Percentiles rank a stretch among this genome's conserved stretches.
These are phyloP conservation scores for Conus ventricosus DNA, from an alignment of 1,140 invertebrate genomes.

Conservation along the genomic window DNA sequence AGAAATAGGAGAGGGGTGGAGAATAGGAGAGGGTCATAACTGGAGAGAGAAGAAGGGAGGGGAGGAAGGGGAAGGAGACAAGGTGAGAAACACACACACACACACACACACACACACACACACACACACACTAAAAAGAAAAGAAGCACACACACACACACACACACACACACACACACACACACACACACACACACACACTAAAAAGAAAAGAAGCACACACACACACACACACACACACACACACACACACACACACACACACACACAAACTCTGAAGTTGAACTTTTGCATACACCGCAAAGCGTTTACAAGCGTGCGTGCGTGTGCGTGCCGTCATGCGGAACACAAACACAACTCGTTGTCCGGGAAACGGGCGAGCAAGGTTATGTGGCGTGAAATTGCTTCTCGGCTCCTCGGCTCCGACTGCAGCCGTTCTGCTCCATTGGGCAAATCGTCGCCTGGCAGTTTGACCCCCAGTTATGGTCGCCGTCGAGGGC, in stretches of 20 bases:
- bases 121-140: neutral
- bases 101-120: too few relatives aligned
- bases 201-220: neutral
- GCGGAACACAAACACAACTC: constrained; percentile 7
- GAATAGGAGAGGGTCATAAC: too few relatives aligned
- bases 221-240: neutral
- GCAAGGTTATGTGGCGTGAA: constrained; percentile 17
- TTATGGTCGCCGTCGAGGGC: neutral
- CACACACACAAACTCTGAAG: neutral
- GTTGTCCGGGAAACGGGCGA: neutral
- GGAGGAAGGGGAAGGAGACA: too few relatives aligned
- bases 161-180: neutral
- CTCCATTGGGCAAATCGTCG: constrained; percentile 18
- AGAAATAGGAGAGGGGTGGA: too few relatives aligned
- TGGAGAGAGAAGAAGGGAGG: too few relatives aligned
- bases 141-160: neutral
- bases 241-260: neutral
- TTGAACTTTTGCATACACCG: constrained; percentile 12
- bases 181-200: neutral
- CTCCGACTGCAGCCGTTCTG: neutral
- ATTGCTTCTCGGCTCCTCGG: neutral
- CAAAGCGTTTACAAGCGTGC: constrained; percentile 13
- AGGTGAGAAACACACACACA: too few relatives aligned
- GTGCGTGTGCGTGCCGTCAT: constrained; percentile 21
- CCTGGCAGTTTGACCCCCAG: neutral